Evolutionary conservation across 2,113 vertebrate species (phyloP), one percentile per base, ranked within the genome.

Genomic region (Aphelocoma coerulescens): DNA sequence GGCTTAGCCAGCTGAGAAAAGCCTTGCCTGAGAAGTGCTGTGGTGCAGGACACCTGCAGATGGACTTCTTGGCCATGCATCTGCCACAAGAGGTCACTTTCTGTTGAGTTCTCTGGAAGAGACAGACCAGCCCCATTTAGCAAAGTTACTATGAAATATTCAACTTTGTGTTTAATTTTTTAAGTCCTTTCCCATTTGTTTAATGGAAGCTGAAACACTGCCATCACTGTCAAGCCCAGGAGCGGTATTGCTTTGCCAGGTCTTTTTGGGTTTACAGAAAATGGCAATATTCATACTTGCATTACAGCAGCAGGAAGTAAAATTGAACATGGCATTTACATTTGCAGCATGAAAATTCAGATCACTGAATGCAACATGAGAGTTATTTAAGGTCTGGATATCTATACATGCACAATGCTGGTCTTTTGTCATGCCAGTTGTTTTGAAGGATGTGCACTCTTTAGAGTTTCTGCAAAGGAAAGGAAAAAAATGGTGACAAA

Each of bases 141-240:
- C 51, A 91, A 93, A 85, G 76, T 82, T 76, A 23, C 90, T 78
- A 96, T 97, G 80, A 98, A 98, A 97, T 96, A 97, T 96, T 97
- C 89, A 98, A 83, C 63, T 82, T 81, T 37, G 54, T 91, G 68
- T 96, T 98, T 97, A 97, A 98, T 96, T 95, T 98, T 97, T 98
- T 23, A 98, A 96, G 84, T 86, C 41, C 82, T 94, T 95, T 93
- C 90, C 93, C 91, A 93, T 96, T 97, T 97, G 94, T 86, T 98
- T 97, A 97, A 97, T 97, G 95, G 92, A 96, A 97, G 93, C 90
- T 91, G 96, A 97, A 98, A 91, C 43, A 37, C 71, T 94, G 96
- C 91, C 96, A 85, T 91, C 88, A 67, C 27, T 66, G 79, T 90
- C 90, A 90, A 92, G 93, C 94, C 97, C 92, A 22, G 48, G 49